Evolutionary conservation across 2,797 vertebrate genomes (phyloP).

Genomic region (Chloroceryle inda): DNA sequence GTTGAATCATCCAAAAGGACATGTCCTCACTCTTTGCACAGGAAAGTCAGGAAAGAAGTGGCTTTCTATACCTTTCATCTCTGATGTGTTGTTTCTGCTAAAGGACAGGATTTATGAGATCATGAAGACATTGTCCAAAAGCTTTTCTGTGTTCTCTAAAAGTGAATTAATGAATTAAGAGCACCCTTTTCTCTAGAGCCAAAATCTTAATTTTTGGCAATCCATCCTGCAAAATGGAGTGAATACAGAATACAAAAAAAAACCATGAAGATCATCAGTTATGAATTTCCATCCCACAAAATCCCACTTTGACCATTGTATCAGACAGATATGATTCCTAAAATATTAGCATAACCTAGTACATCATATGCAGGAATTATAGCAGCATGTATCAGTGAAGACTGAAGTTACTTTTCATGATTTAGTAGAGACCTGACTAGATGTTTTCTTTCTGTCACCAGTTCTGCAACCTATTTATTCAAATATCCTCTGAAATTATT

Average conservation of each 20-base stretch:
- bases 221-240: not conserved
- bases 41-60: not conserved
- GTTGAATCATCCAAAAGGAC: not conserved
- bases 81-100: not conserved
- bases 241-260: not conserved
- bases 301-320: not conserved
- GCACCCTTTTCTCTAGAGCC: not conserved
- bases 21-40: not conserved
- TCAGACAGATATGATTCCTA: not conserved
- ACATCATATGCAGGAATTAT: not conserved
- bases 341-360: not conserved
- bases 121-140: not conserved
- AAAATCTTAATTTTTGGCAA: not conserved
- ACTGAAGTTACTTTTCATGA: not conserved
- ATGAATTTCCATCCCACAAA: not conserved
- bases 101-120: not conserved
- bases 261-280: not conserved
- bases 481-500: not conserved
- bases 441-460: not conserved
- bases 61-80: not conserved
- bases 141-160: not conserved
- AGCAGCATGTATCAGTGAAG: not conserved
- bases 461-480: not conserved
- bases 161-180: not conserved
- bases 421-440: not conserved